Base-by-base conservation (phyloP, 2,888 invertebrate species). In the Plagodis pulveraria region DNA sequence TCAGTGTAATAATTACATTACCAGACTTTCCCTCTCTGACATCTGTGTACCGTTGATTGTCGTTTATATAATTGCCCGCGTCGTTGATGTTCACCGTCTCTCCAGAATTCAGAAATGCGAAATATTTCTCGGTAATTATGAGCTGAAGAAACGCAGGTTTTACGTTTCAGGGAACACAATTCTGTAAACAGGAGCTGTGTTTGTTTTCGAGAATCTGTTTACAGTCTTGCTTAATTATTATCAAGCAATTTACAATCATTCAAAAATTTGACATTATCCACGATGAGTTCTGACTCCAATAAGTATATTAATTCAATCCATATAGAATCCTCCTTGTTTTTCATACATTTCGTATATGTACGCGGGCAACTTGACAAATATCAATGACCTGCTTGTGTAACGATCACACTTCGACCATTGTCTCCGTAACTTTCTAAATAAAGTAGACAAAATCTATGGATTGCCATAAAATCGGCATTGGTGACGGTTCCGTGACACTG, bases 31-130 rank as follows among this genome's bases (percentile, higher is more conserved):
- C 83, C 84, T 83, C 78, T 70, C 79, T 78, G 76, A 81, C 84
- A 78, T 83, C 87, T 83, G 84, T 83, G 78, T 61, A 50, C 71
- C 82, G 82, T 84, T 86, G 87, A 89, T 87, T 87, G 87, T 87
- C 89, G 78, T 87, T 90, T 86, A 85, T 85, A 76, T 91, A 90
- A 92, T 91, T 91, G 86, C 84, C 80, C 35, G 44, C 62, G 59
- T 56, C 43, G 62, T 43, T 61, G 65, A 62, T 65, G 64, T 65
- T 69, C 58, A 46, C 56, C 63, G 56, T 50, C 45, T 43, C 56
- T 49, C 43, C 42, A 42, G 12, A 42, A 40, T 36, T 50, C 50
- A 42, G 57, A 62, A 62, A 58, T 38, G 58, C 50, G 53, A 54
- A 64, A 45, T 65, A 64, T 61, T 55, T 54, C 48, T 45, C 50